A percentile compares a stretch with the other conserved stretches of the same genome.
Evolutionary conservation across 1,140 invertebrate species (phyloP).

Genomic region (honey bee (Apis mellifera)): Amel_HAv3.1 CM009933.2:4439001-4439500

Average conservation of each 20-base stretch:
- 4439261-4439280: conserved; percentile 8
- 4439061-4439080: too few species aligned
- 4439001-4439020: too few species aligned
- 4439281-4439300: neutral
- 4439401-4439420: neutral
- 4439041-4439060: neutral
- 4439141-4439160: too few species aligned
- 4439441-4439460: neutral
- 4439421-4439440: neutral
- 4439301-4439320: conserved; percentile 6
- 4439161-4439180: neutral
- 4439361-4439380: neutral
- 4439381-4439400: neutral
- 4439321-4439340: neutral
- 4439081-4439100: too few species aligned
- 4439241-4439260: conserved; percentile 9
- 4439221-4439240: neutral
- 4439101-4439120: too few species aligned
- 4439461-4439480: neutral
- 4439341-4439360: neutral
- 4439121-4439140: too few species aligned
- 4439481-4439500: neutral
- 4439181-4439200: neutral
- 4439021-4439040: too few species aligned
- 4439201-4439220: neutral